phyloP scores from a whole-genome alignment of 2,113 vertebrate genomes.

The Scopus umbretta region DNA sequence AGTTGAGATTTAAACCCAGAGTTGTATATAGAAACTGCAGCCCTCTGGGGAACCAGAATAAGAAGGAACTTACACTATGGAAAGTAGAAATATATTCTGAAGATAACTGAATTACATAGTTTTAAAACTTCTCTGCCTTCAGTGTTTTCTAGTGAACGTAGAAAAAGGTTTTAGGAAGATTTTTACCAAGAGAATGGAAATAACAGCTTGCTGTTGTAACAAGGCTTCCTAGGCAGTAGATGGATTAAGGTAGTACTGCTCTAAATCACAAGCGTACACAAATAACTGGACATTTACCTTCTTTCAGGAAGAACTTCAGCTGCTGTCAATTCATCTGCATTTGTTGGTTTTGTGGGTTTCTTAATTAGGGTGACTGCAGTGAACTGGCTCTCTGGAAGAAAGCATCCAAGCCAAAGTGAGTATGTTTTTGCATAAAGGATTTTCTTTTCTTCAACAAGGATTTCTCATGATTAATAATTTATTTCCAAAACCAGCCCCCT shows the following conservation, averaged over 20 bases:
- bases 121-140: neutral
- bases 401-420: neutral
- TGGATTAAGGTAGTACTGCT: neutral
- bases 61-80: neutral
- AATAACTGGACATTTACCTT: constrained; percentile 73
- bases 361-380: constrained; percentile 62
- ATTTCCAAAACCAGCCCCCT: neutral
- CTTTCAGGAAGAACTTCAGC: constrained; percentile 80
- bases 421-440: neutral
- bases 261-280: neutral
- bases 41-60: neutral
- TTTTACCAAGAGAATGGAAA: neutral
- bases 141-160: neutral
- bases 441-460: neutral
- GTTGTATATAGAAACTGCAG: neutral
- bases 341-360: constrained; percentile 49
- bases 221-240: neutral
- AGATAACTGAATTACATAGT: neutral
- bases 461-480: neutral
- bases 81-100: neutral
- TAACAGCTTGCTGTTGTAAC: neutral
- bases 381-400: constrained; percentile 65
- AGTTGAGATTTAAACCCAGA: neutral
- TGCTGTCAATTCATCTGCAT: constrained; percentile 54
- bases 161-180: neutral